Base-by-base conservation (phyloP, 2,113 vertebrate genomes). In the Nyctibius bracteatus region DNA sequence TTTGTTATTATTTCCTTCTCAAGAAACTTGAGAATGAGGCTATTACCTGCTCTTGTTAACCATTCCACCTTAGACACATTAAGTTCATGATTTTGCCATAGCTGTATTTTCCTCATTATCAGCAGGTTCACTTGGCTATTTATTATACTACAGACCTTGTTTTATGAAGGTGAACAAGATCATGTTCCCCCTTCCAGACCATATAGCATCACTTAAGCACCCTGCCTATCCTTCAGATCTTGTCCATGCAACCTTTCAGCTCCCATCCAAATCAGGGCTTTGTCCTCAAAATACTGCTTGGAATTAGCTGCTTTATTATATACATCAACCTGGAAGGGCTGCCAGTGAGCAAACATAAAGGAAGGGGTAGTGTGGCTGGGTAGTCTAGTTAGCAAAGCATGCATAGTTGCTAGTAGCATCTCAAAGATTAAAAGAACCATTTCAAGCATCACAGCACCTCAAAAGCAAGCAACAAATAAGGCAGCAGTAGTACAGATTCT, bases 361-460 rank as follows among this genome's bases (percentile, higher is more conserved):
- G 58, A 77, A 80, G 46, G 67, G 80, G 55, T 67, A 83, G 46
- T 0, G 1, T 6, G 55, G 21, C 74, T 22, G 18, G 31, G 28
- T 61, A 21, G 68, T 25, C 54, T 51, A 18, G 3, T 81, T 58
- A 86, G 51, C 92, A 88, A 68, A 88, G 61, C 78, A 81, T 3
- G 14, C 28, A 4, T 3, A 46, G 28, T 4, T 18, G 6, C 58
- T 58, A 31, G 55, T 22, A 81, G 25, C 27, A 66, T 35, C 75
- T 44, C 41, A 17, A 2, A 88, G 80, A 70, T 62, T 17, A 92
- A 71, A 85, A 77, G 86, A 83, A 5, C 8, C 39, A 55, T 62
- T 83, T 90, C 83, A 89, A 92, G 68, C 80, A 63, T 22, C 88
- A 14, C 80, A 66, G 72, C 79, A 44, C 58, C 59, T 52, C 88